Evolutionary conservation across 2,113 vertebrate species (phyloP).

Genomic region (Narcine bancroftii): DNA sequence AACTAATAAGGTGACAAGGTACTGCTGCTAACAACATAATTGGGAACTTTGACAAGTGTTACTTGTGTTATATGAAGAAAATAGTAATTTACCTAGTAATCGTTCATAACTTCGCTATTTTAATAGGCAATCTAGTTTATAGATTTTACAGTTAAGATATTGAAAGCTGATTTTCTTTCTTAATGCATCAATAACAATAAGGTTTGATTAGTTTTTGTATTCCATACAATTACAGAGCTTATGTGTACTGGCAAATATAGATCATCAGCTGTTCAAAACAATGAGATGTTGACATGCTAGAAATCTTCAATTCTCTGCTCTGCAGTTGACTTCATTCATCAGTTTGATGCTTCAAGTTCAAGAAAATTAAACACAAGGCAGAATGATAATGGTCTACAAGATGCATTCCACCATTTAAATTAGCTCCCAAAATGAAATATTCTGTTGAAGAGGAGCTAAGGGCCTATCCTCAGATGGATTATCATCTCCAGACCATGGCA

Average conservation of each 20-base stretch:
- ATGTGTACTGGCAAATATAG: neutral
- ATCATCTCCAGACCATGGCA: too few relatives aligned
- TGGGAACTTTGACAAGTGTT: neutral
- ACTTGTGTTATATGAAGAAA: neutral
- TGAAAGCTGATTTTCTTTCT: slow-evolving; percentile 17
- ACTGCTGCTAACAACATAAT: neutral
- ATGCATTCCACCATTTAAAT: neutral
- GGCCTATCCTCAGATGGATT: neutral
- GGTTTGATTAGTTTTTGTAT: neutral
- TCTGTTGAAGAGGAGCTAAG: neutral
- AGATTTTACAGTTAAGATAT: neutral
- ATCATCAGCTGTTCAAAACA: neutral
- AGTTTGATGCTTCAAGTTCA: neutral
- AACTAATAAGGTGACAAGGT: neutral
- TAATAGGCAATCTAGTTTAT: neutral
- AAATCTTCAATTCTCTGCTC: neutral
- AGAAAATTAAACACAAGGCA: neutral
- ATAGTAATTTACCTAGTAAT: neutral
- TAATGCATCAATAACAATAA: neutral
- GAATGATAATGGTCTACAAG: neutral
- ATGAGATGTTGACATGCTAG: neutral
- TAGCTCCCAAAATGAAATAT: neutral
- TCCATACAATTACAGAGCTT: neutral
- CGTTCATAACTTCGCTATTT: neutral
- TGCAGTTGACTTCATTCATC: neutral